These are phyloP conservation scores for Cryptomyrus ogoouensis DNA, from an alignment of 2,113 vertebrate species.

Conservation along the genomic window DNA sequence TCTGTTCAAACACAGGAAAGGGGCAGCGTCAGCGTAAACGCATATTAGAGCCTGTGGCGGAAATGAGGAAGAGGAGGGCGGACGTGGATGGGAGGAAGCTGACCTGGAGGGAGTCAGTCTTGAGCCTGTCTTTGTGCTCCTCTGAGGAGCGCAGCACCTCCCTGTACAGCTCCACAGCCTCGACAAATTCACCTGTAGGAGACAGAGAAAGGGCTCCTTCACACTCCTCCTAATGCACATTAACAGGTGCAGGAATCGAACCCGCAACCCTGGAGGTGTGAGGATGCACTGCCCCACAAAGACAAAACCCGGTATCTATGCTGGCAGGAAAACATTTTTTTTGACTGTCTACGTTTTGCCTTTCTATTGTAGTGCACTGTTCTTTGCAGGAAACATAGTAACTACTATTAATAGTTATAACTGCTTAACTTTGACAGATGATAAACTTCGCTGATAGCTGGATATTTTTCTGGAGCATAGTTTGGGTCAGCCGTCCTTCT, in stretches of 20 bases:
- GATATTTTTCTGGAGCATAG: neutral
- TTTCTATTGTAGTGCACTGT: neutral
- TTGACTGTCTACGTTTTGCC: neutral
- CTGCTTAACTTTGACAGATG: neutral
- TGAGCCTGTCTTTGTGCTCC: slow-evolving; percentile 91
- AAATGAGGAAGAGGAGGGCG: neutral
- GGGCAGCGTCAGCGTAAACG: neutral
- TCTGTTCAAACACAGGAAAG: slow-evolving; percentile 54
- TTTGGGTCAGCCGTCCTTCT: neutral
- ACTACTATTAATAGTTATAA: neutral
- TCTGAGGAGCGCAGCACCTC: slow-evolving; percentile 93
- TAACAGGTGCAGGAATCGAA: neutral
- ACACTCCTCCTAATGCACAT: slow-evolving; percentile 5
- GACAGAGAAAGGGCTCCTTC: slow-evolving; percentile 24
- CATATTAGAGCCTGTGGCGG: neutral
- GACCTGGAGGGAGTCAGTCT: slow-evolving; percentile 96
- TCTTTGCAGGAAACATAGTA: neutral
- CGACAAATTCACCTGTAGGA: slow-evolving; percentile 70
- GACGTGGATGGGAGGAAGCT: slow-evolving; percentile 2
- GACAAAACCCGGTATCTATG: neutral
- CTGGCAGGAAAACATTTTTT: neutral
- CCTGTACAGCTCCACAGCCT: slow-evolving; percentile 83
- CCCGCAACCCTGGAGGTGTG: neutral
- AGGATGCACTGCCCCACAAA: neutral
- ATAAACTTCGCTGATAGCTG: neutral